Evolutionary conservation across 1,140 invertebrate genomes (phyloP).

Genomic region (Amyelois transitella): DNA sequence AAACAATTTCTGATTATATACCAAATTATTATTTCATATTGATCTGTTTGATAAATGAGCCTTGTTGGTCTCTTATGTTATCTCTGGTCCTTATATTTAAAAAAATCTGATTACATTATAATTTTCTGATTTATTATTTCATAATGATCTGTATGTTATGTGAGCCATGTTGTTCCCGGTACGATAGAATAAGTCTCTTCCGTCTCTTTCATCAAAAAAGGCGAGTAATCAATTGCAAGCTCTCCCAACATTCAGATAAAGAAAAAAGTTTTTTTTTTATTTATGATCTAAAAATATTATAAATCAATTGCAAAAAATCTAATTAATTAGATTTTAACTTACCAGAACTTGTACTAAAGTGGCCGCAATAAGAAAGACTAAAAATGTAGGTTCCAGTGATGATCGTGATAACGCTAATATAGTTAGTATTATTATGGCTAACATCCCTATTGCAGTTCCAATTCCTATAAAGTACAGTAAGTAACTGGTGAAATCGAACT

Average conservation of each 20-base stretch:
- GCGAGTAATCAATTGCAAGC: no score
- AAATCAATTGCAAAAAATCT: neutral
- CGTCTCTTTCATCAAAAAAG: no score
- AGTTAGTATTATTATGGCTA: conserved; percentile 15
- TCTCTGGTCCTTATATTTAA: no score
- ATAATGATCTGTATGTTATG: no score
- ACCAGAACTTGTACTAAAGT: conserved; percentile 30
- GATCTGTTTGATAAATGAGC: neutral
- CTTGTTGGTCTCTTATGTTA: no score
- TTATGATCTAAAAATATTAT: no score
- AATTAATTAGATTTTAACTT: conserved; percentile 12
- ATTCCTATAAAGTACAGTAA: conserved; percentile 30
- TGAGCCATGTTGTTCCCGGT: no score
- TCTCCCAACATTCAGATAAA: no score
- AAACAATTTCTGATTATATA: neutral
- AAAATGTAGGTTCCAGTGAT: conserved; percentile 12
- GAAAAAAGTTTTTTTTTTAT: no score
- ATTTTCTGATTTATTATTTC: no score
- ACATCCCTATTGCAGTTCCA: conserved; percentile 15
- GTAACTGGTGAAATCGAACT: conserved; percentile 46
- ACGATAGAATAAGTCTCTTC: no score
- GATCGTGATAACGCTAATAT: conserved; percentile 7
- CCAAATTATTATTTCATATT: neutral
- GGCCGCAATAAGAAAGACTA: conserved; percentile 22
- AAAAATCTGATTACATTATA: no score